These are phyloP conservation scores for Fratercula arctica DNA, from an alignment of 2,797 vertebrate species.

Conservation along the genomic window DNA sequence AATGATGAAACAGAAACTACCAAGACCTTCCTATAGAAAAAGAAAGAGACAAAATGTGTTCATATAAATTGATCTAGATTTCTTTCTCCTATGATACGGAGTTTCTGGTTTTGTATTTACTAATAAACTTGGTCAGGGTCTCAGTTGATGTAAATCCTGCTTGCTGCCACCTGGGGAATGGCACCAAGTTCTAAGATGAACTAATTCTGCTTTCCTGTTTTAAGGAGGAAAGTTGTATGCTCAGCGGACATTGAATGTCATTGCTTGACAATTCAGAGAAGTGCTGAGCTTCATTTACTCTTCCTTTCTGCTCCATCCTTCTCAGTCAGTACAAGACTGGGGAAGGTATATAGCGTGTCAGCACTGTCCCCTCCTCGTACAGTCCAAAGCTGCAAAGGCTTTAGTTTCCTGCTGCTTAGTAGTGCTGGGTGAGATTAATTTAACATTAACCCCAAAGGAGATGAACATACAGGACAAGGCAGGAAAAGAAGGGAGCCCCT, in stretches of 20 bases:
- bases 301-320: neutral
- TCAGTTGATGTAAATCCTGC: neutral
- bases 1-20: slow-evolving; percentile 77
- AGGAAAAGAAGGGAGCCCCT: neutral
- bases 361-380: neutral
- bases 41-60: neutral
- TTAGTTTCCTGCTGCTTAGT: neutral
- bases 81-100: neutral
- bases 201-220: neutral
- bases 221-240: neutral
- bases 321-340: neutral
- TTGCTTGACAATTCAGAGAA: neutral
- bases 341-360: accelerated
- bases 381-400: neutral
- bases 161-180: neutral
- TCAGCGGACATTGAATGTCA: neutral
- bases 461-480: neutral
- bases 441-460: neutral
- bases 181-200: neutral
- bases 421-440: neutral
- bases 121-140: neutral
- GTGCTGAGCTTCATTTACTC: neutral
- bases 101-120: neutral
- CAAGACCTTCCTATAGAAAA: slow-evolving; percentile 74
- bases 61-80: neutral